Conservation (phyloP, 2,113 vertebrate species). For the Sitta europaea region DNA sequence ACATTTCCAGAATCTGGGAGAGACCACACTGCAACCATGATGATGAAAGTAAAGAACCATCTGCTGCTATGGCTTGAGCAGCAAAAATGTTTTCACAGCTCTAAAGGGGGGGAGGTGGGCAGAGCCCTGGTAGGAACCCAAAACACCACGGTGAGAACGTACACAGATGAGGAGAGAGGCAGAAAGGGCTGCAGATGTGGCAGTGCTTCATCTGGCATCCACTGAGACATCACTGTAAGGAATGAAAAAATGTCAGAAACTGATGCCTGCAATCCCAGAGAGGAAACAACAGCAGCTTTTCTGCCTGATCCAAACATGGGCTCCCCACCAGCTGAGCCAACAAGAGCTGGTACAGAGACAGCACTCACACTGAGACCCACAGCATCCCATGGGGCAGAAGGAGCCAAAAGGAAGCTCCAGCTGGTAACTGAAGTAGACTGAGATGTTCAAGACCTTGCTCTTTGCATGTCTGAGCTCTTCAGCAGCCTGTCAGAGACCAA, state of each 20-base stretch:
- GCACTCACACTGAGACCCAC: not conserved
- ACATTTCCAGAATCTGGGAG: not conserved
- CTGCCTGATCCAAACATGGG: not conserved
- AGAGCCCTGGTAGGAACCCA: not conserved
- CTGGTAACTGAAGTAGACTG: not conserved
- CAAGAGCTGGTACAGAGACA: not conserved
- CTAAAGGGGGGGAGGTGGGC: not conserved
- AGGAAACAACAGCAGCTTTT: not conserved
- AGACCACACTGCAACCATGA: not conserved
- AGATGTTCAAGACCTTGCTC: not conserved
- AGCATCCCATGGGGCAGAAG: not conserved
- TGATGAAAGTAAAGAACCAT: not conserved
- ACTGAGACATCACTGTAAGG: not conserved
- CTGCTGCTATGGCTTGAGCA: not conserved
- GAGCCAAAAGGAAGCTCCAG: not conserved
- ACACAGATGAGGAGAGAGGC: not conserved
- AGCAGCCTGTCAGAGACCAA: not conserved
- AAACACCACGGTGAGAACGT: not conserved
- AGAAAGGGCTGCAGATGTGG: not conserved
- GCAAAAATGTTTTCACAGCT: not conserved
- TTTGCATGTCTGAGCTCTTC: not conserved
- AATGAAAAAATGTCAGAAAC: not conserved
- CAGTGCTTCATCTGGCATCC: not conserved
- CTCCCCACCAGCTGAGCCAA: not conserved
- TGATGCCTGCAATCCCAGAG: not conserved